Percentiles rank a stretch among this genome's conserved stretches.
Evolutionary conservation across 2,113 vertebrate species (phyloP).

Genomic region (Alosa alosa): DNA sequence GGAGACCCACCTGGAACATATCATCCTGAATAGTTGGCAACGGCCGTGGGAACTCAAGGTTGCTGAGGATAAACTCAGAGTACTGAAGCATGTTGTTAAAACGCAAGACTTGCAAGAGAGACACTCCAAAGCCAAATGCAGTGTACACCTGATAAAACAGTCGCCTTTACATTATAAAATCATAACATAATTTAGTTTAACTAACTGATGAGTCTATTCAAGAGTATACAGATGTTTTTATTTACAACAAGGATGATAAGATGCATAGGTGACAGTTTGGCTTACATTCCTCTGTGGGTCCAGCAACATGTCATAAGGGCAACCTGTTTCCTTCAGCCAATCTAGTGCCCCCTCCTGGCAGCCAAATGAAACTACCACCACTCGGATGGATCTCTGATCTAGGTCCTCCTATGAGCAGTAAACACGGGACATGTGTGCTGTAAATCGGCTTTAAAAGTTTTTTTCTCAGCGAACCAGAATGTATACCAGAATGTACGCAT

Average conservation of each 20-base stretch:
- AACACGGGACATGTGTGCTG: not conserved
- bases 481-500: not conserved
- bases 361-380: slow-evolving; percentile 54
- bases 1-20: slow-evolving; percentile 57
- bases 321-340: slow-evolving; percentile 52
- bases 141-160: slow-evolving; percentile 43
- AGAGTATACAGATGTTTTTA: not conserved
- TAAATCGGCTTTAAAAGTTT: not conserved
- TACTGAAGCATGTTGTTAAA: slow-evolving; percentile 56
- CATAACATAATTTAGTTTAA: not conserved
- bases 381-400: slow-evolving; percentile 20
- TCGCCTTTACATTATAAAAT: slow-evolving; percentile 4
- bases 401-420: not conserved
- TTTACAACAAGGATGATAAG: not conserved
- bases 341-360: slow-evolving; percentile 52
- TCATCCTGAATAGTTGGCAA: slow-evolving; percentile 51
- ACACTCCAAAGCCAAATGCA: slow-evolving; percentile 43
- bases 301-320: slow-evolving; percentile 53
- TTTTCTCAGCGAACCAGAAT: too few relatives aligned
- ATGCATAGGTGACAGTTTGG: not conserved
- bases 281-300: slow-evolving; percentile 53
- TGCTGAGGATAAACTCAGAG: slow-evolving; percentile 46
- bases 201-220: not conserved
- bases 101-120: slow-evolving; percentile 51
- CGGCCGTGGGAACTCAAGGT: slow-evolving; percentile 48